These are phyloP conservation scores for Tribolium freemani DNA, from an alignment of 2,888 invertebrate species.

Conservation along the genomic window DNA sequence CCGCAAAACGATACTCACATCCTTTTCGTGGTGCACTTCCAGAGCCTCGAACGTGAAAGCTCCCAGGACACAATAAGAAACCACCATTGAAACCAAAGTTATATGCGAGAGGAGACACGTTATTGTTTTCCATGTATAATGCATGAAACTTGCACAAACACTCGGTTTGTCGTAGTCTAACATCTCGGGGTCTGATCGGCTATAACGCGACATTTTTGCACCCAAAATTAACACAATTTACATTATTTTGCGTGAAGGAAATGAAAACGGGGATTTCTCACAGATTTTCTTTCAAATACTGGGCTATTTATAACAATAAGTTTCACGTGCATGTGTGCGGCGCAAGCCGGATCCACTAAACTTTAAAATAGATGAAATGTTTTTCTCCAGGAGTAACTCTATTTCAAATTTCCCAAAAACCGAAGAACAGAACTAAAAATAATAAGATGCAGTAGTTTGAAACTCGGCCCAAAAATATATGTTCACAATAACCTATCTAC, in stretches of 20 bases:
- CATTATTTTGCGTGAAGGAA: neutral
- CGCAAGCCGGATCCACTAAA: neutral
- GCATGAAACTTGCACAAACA: conserved; percentile 72
- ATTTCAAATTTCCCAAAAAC: too few species aligned
- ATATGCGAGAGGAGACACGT: conserved; percentile 92
- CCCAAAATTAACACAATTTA: neutral
- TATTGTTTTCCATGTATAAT: conserved; percentile 84
- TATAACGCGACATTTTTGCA: conserved; percentile 60
- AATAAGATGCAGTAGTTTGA: too few species aligned
- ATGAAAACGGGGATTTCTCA: neutral
- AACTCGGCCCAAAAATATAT: too few species aligned
- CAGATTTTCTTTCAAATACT: conserved; percentile 21
- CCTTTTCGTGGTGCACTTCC: conserved; percentile 81
- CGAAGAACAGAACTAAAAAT: too few species aligned
- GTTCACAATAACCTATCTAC: too few species aligned
- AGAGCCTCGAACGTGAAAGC: conserved; percentile 87
- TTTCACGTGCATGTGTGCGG: neutral
- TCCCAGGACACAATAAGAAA: conserved; percentile 90
- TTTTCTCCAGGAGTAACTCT: too few species aligned
- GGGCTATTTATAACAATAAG: conserved; percentile 36
- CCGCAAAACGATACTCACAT: conserved; percentile 69
- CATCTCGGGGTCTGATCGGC: conserved; percentile 61
- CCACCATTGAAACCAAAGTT: conserved; percentile 87
- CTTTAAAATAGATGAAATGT: neutral
- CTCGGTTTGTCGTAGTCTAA: conserved; percentile 62